Evolutionary conservation across 2,888 invertebrate genomes (phyloP).

Genomic region (Ichneumoninae sp.): DNA sequence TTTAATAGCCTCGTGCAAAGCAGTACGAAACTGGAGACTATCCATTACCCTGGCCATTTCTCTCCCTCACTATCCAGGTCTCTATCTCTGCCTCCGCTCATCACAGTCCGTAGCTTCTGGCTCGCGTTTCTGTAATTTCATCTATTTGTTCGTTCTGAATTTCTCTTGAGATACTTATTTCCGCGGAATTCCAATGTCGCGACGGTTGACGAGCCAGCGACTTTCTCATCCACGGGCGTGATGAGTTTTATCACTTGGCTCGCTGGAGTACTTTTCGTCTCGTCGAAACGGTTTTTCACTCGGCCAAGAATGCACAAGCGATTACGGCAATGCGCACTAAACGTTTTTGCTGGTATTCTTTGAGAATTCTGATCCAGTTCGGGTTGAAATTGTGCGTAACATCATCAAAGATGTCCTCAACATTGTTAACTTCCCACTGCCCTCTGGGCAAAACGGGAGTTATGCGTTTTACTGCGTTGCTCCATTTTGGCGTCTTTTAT

Average conservation of each 20-base stretch:
- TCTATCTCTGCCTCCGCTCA: conserved; percentile 17
- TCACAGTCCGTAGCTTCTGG: conserved; percentile 19
- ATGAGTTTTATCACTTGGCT: conserved; percentile 25
- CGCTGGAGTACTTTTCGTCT: neutral
- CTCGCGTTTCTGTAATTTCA: conserved; percentile 35
- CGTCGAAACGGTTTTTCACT: conserved; percentile 5
- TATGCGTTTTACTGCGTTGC: no score
- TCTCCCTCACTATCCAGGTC: conserved; percentile 14
- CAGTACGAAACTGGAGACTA: conserved; percentile 43
- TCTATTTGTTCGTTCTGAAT: conserved; percentile 24
- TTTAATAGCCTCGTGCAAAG: conserved; percentile 53
- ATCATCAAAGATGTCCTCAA: neutral
- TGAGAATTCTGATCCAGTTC: conserved; percentile 7
- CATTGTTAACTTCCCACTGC: no score
- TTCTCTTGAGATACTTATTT: conserved; percentile 25
- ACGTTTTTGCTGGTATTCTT: neutral
- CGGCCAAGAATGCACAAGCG: neutral
- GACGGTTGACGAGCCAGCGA: neutral
- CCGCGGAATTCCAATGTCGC: conserved; percentile 31
- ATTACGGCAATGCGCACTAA: neutral
- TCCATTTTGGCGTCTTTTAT: no score
- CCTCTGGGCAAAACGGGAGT: no score
- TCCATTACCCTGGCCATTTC: conserved; percentile 29
- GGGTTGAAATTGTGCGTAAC: neutral
- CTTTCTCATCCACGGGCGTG: conserved; percentile 13